Evolutionary conservation across 2,797 vertebrate genomes (phyloP).

Genomic region (Rhadinocentrus ornatus): DNA sequence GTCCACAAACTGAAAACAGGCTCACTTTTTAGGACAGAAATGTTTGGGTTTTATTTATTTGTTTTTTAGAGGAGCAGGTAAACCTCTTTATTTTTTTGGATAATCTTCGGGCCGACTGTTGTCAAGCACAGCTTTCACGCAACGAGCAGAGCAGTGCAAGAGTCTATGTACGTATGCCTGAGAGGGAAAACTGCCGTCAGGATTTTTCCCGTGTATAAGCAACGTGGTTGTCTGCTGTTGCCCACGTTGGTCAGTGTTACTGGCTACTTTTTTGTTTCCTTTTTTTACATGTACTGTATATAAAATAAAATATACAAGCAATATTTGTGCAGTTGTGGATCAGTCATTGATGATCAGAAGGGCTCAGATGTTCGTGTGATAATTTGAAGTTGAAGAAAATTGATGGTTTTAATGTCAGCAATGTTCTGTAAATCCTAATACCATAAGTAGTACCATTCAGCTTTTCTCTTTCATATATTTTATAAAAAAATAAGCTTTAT

Average conservation of each 20-base stretch:
- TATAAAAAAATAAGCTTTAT: no score
- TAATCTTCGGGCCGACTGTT: slow-evolving; percentile 50
- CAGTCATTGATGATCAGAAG: slow-evolving; percentile 11
- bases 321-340: slow-evolving; percentile 64
- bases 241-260: slow-evolving; percentile 75
- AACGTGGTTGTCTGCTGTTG: slow-evolving; percentile 77
- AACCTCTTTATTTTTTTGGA: slow-evolving; percentile 22
- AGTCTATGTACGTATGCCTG: slow-evolving; percentile 47
- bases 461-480: no score
- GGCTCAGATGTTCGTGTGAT: not conserved
- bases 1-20: slow-evolving; percentile 36
- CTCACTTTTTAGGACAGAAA: slow-evolving; percentile 37
- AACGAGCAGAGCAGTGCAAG: slow-evolving; percentile 12
- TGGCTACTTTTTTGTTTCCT: slow-evolving; percentile 73
- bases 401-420: not conserved
- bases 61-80: slow-evolving; percentile 20
- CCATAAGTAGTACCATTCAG: not conserved
- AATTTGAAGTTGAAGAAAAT: not conserved
- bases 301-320: slow-evolving; percentile 89
- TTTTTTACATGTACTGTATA: slow-evolving; percentile 85
- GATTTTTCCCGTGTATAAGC: slow-evolving; percentile 63
- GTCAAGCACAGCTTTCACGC: slow-evolving; percentile 50
- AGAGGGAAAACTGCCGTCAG: slow-evolving; percentile 49
- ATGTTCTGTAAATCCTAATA: not conserved
- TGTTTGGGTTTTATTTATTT: not conserved